Conservation (phyloP, 2,113 vertebrate species). For the Podiceps cristatus region DNA sequence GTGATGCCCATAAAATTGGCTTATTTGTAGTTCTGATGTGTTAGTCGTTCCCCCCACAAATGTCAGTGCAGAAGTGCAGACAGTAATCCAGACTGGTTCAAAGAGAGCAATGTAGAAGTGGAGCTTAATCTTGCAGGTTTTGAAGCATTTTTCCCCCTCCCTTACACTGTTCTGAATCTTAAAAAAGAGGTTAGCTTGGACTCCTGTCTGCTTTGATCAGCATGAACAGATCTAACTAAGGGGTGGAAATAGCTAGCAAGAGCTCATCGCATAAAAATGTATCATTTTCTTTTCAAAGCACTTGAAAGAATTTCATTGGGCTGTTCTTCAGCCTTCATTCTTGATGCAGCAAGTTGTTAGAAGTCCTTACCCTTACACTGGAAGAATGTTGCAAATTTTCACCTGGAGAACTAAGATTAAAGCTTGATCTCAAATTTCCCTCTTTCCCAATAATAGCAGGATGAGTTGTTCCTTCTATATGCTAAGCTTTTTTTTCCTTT, state of each 20-base stretch:
- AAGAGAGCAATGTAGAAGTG: not conserved
- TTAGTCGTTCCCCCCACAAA: not conserved
- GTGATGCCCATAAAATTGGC: not conserved
- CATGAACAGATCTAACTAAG: not conserved
- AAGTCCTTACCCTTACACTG: not conserved
- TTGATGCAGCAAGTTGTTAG: not conserved
- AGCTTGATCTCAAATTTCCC: not conserved
- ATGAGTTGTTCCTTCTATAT: not conserved
- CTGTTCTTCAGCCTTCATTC: not conserved
- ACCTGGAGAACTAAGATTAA: not conserved
- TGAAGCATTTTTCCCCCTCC: not conserved
- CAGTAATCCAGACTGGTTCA: not conserved
- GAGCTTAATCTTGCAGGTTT: not conserved
- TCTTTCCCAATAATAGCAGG: not conserved
- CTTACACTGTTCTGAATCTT: not conserved
- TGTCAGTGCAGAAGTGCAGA: not conserved
- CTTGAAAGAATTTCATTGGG: not conserved
- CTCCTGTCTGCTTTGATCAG: not conserved
- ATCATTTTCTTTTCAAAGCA: not conserved
- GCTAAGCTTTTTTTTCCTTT: not conserved
- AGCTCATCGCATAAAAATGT: not conserved
- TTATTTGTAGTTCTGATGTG: not conserved
- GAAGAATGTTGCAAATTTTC: not conserved
- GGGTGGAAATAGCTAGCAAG: not conserved
- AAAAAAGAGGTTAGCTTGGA: not conserved